Conservation (phyloP, 2,113 vertebrate species). For the Notarius quadriscutis region DNA sequence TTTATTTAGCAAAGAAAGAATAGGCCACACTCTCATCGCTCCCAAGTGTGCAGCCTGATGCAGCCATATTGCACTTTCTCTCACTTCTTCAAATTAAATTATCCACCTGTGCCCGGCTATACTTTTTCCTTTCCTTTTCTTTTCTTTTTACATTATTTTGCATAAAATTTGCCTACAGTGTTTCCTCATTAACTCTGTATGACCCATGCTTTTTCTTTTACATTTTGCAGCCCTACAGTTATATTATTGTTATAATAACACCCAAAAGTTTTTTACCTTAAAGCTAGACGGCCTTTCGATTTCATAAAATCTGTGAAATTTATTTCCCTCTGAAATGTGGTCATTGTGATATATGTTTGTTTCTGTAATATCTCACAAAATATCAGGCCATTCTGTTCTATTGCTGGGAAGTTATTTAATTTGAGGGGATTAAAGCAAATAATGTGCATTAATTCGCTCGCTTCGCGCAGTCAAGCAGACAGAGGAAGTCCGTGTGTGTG, state of each 20-base stretch:
- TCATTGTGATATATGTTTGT: too few species aligned
- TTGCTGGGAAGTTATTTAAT: too few species aligned
- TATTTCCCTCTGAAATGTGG: too few species aligned
- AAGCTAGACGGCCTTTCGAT: too few species aligned
- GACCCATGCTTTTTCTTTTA: not conserved
- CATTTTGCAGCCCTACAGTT: not conserved
- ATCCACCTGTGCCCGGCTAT: not conserved
- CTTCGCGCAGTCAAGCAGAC: too few species aligned
- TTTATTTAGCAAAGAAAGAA: not conserved
- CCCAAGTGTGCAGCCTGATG: not conserved
- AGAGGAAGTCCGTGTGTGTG: too few species aligned
- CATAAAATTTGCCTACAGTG: not conserved
- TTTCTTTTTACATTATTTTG: not conserved
- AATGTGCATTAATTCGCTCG: too few species aligned
- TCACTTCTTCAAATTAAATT: not conserved
- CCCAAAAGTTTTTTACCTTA: not conserved
- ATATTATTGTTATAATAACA: not conserved
- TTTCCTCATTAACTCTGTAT: not conserved
- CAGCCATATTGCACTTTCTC: conserved; percentile 1
- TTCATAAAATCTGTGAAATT: too few species aligned
- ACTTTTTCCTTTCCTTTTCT: not conserved
- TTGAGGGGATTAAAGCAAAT: too few species aligned
- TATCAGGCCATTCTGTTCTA: too few species aligned
- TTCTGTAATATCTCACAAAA: too few species aligned
- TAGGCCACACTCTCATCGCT: not conserved